Base-by-base conservation (phyloP, 2,797 vertebrate species). In the Gambelia wislizenii region DNA sequence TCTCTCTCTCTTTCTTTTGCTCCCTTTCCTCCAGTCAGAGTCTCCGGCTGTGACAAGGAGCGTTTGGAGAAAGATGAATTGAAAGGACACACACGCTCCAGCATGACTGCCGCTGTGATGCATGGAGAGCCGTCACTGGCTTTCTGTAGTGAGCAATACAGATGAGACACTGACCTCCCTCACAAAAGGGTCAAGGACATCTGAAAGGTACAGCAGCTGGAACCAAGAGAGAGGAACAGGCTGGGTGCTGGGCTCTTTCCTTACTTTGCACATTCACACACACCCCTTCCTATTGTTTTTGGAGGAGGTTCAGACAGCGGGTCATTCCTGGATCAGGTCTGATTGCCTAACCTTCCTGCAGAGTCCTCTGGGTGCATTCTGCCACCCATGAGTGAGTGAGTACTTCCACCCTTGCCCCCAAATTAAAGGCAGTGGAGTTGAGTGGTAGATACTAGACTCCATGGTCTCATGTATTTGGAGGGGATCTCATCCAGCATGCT, bases 91-190 rank as follows among this genome's bases (percentile, higher is more conserved):
- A 3, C 16, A 0, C 88, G 92, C 93, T 89, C 92, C 91, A 64
- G 96, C 87, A 72, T 96, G 97, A 96, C 95, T 91, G 96, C 95
- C 44, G 86, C 94, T 87, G 77, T 96, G 96, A 96, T 96, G 94
- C 97, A 96, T 92, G 91, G 96, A 81, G 75, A 96, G 93, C 94
- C 44, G 13, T 87, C 91, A 12, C 92, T 1, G 1, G 79, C 59
- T 79, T 90, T 94, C 93, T 52, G 25, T 75, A 83, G 49, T 8
- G 87, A 93, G 94, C 1, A 89, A 90, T 83, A 90, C 96, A 90
- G 95, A 95, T 93, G 96, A 96, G 91, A 78, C 10, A 0, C 93
- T 76, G 93, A 94, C 95, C 96, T 90, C 93, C 88, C 44, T 54
- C 88, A 9, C 33, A 14, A 20, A n/a, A 16, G 89, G 96, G 95